Evolutionary conservation across 2,113 vertebrate genomes (phyloP).

Genomic region (Coptodon bakossiorum): DNA sequence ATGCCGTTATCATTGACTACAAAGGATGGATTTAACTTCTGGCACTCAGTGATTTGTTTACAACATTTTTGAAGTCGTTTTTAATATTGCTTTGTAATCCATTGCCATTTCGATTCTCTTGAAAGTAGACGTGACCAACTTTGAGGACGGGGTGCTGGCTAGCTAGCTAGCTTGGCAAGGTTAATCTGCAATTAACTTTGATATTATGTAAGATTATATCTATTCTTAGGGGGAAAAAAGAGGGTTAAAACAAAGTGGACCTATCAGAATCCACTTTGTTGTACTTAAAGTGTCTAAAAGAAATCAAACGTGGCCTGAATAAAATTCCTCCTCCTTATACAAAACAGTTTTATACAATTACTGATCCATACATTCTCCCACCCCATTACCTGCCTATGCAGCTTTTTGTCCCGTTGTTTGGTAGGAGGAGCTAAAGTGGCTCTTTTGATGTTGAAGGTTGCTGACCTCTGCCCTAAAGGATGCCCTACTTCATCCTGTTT

Average conservation of each 20-base stretch:
- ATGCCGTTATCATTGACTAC: not conserved
- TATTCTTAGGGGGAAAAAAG: rapidly evolving
- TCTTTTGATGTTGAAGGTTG: not conserved
- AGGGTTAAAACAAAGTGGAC: not conserved
- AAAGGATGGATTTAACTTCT: not conserved
- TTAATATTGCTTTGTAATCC: not conserved
- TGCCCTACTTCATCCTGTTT: not conserved
- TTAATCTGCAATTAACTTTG: not conserved
- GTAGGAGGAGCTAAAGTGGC: not conserved
- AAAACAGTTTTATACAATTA: not conserved
- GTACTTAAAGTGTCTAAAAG: not conserved
- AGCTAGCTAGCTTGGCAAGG: not conserved
- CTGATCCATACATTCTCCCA: not conserved
- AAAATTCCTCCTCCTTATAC: not conserved
- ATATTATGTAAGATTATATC: not conserved
- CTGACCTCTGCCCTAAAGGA: rapidly evolving
- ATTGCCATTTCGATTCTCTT: not conserved
- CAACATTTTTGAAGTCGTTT: not conserved
- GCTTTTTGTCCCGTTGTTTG: rapidly evolving
- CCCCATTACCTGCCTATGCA: not conserved
- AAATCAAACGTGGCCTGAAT: not conserved
- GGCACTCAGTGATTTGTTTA: not conserved
- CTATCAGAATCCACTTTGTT: not conserved
- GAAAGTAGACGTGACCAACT: not conserved
- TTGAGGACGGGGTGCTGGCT: not conserved